phyloP scores from a whole-genome alignment of 2,888 invertebrate species.

The Hypomecis atomaria region DNA sequence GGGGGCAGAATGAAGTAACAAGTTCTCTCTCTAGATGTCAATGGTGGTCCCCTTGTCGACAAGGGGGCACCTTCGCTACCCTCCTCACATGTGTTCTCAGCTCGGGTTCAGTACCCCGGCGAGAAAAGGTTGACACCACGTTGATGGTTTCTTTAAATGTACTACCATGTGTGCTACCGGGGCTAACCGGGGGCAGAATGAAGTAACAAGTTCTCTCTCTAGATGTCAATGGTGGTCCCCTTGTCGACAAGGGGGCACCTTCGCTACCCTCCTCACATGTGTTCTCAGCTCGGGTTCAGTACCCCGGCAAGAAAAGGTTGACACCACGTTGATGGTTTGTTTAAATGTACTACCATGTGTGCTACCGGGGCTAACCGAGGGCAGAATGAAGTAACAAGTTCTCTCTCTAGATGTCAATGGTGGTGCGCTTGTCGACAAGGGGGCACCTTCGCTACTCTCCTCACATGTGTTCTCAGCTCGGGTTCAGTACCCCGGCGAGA shows the following conservation, averaged over 20 bases:
- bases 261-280: constrained; percentile 34
- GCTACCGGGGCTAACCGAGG: too few relatives aligned
- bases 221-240: too few relatives aligned
- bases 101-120: constrained; percentile 38
- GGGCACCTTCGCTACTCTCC: constrained; percentile 33
- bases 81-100: constrained; percentile 35
- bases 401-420: too few relatives aligned
- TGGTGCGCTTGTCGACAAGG: constrained; percentile 38
- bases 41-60: constrained; percentile 31
- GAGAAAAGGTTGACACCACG: constrained; percentile 26
- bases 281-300: constrained; percentile 36
- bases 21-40: too few relatives aligned
- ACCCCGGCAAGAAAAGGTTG: constrained; percentile 32
- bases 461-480: constrained; percentile 32
- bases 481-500: constrained; percentile 38
- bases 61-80: constrained; percentile 34
- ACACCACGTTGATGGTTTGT: constrained; percentile 23
- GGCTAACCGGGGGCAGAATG: too few relatives aligned
- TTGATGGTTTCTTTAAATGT: constrained; percentile 21
- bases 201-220: too few relatives aligned
- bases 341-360: too few relatives aligned
- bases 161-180: too few relatives aligned
- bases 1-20: too few relatives aligned
- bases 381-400: too few relatives aligned
- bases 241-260: constrained; percentile 36